Conservation (phyloP, 2,797 vertebrate species). For the Enteromius paludinosus region DNA sequence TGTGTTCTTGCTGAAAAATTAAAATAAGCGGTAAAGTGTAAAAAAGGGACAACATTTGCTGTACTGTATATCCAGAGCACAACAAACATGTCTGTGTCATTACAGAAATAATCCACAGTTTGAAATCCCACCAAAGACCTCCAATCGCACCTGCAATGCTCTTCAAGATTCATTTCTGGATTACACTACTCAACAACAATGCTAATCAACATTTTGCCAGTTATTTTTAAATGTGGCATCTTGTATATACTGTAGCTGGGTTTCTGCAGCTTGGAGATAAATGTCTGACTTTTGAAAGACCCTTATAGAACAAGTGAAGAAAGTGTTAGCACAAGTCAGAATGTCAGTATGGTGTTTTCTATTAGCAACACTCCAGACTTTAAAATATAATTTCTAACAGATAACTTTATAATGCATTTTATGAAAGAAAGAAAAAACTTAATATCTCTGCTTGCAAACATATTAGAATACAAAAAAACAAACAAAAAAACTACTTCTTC, state of each 20-base stretch:
- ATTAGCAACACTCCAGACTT: not conserved
- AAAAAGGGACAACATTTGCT: no score
- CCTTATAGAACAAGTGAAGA: not conserved
- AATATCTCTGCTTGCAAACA: not conserved
- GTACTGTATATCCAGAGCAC: not conserved
- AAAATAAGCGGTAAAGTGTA: not conserved
- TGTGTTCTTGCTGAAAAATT: not conserved
- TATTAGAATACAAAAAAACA: not conserved
- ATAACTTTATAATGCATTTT: not conserved
- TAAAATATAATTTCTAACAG: no score
- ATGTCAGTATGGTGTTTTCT: not conserved
- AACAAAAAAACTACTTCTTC: no score
- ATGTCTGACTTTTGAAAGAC: not conserved
- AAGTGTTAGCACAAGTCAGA: not conserved
- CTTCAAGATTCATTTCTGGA: not conserved
- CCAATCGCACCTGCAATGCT: not conserved
- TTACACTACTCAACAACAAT: not conserved
- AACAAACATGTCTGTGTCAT: not conserved
- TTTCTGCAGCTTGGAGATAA: not conserved
- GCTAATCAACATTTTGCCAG: not conserved
- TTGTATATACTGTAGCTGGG: not conserved
- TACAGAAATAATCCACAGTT: not conserved
- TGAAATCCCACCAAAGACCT: not conserved
- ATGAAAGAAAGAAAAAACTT: not conserved
- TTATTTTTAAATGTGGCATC: not conserved